Base-by-base conservation (phyloP, 1,140 invertebrate genomes). In the Frieseomelitta varia region DNA sequence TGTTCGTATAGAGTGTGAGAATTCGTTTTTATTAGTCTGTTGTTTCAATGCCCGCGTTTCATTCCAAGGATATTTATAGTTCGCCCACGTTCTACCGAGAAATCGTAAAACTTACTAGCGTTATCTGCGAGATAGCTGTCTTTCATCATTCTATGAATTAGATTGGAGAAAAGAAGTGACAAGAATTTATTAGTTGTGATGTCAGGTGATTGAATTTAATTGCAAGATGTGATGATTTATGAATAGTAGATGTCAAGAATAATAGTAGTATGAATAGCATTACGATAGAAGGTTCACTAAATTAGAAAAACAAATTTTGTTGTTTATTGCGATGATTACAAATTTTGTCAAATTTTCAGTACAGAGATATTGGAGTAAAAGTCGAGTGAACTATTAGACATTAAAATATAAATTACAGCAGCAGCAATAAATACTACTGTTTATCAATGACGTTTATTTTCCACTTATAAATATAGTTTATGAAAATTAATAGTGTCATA, bases 61-160 rank as follows among this genome's bases (percentile, higher is more conserved):
- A 71, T 17, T 74, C 39, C 71, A 65, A 55, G 1, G n/a, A 10
- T 81, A 81, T 74, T 81, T 81, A 74, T 81, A 81, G 79, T 55
- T 19, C 39, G 58, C 71, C 79, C 47, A 63, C 71, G 79, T 65
- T n/a, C 55, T 61, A 74, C 72, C 65, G 27, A 47, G 72, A 81
- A 73, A 65, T 39, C 79, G 47, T 73, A 55, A 47, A 47, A 81
- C 56, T 81, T 47, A 65, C 39, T 74, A 1, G 3, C 15, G 51
- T 74, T 51, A 74, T 65, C 55, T 4, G 27, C 30, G 11, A 34
- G 12, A 4, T 30, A 68, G 4, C 21, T n/a, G 58, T 65, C 55
- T 76, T 17, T 51, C 53, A 34, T 68, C 55, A 74, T 65, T n/a
- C 19, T 4, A 4, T 74, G 58, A 73, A 47, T 47, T 47, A 47